Percentiles rank a stretch among this genome's conserved stretches.
phyloP scores from a whole-genome alignment of 1,140 invertebrate genomes.

The Brachystomella parvula region DNA sequence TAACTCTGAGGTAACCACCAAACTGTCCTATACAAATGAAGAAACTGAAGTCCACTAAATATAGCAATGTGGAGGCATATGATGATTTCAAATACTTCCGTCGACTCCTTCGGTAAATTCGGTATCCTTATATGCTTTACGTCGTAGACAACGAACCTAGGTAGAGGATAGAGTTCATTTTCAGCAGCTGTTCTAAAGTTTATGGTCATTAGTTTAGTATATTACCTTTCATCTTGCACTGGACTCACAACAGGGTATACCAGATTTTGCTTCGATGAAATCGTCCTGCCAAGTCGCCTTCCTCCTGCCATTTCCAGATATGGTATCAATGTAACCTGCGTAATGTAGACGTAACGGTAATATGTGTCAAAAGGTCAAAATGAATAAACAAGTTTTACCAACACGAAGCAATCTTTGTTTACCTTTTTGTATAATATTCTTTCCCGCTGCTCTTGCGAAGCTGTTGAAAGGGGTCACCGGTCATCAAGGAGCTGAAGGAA shows the following conservation, averaged over 20 bases:
- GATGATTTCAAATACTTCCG: conserved; percentile 21
- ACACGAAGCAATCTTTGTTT: too few species aligned
- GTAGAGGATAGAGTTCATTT: neutral
- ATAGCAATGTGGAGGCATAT: conserved; percentile 25
- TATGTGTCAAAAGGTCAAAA: too few species aligned
- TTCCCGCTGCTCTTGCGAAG: too few species aligned
- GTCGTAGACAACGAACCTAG: conserved; percentile 11
- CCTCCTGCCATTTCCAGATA: neutral
- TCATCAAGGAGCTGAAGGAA: too few species aligned
- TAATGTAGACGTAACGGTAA: too few species aligned
- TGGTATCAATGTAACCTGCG: neutral
- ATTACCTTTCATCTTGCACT: conserved; percentile 1
- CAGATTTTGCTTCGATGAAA: conserved; percentile 6
- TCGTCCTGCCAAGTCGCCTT: neutral
- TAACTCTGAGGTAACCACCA: conserved; percentile 94
- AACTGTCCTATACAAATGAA: conserved; percentile 90
- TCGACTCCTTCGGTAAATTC: conserved; percentile 21
- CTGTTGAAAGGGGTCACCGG: too few species aligned
- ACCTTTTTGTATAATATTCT: too few species aligned
- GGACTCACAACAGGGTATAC: conserved; percentile 5
- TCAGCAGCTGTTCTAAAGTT: neutral
- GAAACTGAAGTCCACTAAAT: conserved; percentile 58
- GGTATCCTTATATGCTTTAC: conserved; percentile 28
- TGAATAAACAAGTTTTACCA: too few species aligned
- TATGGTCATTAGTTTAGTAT: neutral